Percentiles rank a stretch among this genome's conserved stretches.
Evolutionary conservation across 2,113 vertebrate genomes (phyloP).

Genomic region (Copsychus sechellarum): DNA sequence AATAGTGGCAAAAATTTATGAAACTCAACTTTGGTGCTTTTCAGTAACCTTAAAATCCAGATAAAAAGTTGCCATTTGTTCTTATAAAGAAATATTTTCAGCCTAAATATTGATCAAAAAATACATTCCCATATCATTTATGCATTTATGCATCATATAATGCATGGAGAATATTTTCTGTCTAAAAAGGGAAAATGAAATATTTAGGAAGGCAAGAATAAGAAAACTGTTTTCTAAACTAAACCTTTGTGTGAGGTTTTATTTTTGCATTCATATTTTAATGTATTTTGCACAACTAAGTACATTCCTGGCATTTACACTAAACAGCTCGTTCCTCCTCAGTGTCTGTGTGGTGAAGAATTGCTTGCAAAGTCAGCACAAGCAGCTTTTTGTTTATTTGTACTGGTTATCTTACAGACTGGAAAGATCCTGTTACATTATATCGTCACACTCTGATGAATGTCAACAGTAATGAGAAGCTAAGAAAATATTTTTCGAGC

Average conservation of each 20-base stretch:
- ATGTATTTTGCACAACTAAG: neutral
- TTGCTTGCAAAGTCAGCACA: constrained; percentile 15
- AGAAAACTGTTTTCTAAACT: neutral
- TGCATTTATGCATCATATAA: too few species aligned
- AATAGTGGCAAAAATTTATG: neutral
- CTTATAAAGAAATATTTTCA: neutral
- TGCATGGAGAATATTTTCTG: neutral
- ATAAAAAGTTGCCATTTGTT: neutral
- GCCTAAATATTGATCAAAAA: neutral
- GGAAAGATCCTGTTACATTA: constrained; percentile 9
- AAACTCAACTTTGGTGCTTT: neutral
- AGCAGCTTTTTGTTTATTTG: constrained; percentile 53
- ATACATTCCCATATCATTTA: neutral
- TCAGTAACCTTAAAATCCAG: neutral
- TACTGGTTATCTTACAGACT: constrained; percentile 24
- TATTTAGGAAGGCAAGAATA: neutral
- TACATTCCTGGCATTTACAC: neutral
- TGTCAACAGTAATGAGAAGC: constrained; percentile 6
- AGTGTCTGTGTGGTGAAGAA: neutral
- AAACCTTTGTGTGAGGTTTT: neutral
- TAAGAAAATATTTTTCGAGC: constrained; percentile 36
- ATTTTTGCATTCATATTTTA: neutral
- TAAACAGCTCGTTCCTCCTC: neutral
- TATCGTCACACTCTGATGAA: constrained; percentile 13
- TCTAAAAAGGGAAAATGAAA: neutral